Conservation (phyloP, 2,797 vertebrate species). For the Bryconaethiops microstoma region DNA sequence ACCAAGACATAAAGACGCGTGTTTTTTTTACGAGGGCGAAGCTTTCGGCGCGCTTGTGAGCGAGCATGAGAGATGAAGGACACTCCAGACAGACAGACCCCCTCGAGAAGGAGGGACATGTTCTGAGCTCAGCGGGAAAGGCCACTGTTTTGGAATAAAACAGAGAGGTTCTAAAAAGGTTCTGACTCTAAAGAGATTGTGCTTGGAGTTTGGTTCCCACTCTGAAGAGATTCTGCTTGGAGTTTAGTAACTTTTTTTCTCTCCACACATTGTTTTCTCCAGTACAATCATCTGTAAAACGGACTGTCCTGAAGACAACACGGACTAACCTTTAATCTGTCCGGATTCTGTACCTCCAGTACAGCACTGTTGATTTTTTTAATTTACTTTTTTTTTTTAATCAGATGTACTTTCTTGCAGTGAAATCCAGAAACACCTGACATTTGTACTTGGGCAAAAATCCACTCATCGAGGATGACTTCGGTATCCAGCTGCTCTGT, state of each 20-base stretch:
- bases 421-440: constrained; percentile 13
- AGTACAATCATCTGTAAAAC: not conserved
- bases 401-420: constrained; percentile 16
- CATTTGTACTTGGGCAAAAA: constrained; percentile 15
- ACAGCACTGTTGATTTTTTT: not conserved
- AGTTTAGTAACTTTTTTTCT: not conserved
- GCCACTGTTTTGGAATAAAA: too few relatives aligned
- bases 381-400: not conserved
- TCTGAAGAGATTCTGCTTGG: not conserved
- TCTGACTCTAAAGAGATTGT: too few relatives aligned
- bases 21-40: not conserved
- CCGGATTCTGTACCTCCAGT: not conserved
- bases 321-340: not conserved
- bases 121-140: too few relatives aligned
- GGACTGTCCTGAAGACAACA: not conserved
- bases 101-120: too few relatives aligned
- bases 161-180: too few relatives aligned
- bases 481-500: constrained; percentile 35
- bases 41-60: not conserved
- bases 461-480: constrained; percentile 45
- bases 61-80: not conserved
- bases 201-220: too few relatives aligned
- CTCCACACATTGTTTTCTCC: too few relatives aligned
- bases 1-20: not conserved
- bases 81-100: too few relatives aligned